Evolutionary conservation across 2,888 invertebrate species (phyloP).

Genomic region (Agonopterix subpropinquella): DNA sequence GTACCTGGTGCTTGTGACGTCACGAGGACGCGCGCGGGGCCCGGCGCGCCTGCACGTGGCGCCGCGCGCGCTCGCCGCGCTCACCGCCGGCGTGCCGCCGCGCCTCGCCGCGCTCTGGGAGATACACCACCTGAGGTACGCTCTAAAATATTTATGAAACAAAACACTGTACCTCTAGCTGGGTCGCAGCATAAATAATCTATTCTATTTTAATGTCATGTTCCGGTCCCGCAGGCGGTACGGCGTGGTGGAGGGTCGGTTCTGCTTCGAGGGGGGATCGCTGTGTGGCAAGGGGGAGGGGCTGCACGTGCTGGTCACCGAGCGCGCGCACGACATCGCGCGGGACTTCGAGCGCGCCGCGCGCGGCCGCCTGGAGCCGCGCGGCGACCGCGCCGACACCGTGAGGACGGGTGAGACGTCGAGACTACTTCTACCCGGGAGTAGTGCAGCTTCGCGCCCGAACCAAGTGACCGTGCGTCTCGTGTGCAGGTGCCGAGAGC

Average conservation of each 20-base stretch:
- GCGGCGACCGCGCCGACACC: not conserved
- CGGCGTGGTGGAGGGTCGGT: conserved; percentile 89
- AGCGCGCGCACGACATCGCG: conserved; percentile 84
- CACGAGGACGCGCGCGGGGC: conserved; percentile 33
- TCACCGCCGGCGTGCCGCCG: conserved; percentile 89
- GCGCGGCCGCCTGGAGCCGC: conserved; percentile 79
- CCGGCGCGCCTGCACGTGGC: conserved; percentile 89
- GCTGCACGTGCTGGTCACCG: conserved; percentile 84
- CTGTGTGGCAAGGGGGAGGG: conserved; percentile 90
- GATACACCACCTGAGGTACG: conserved; percentile 45
- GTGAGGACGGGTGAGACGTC: not conserved
- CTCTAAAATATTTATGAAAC: too few species aligned
- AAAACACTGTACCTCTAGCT: too few species aligned
- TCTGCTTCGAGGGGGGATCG: conserved; percentile 94
- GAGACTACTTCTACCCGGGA: conserved; percentile 23
- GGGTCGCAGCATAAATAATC: too few species aligned
- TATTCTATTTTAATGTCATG: not conserved
- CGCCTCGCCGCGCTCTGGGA: conserved; percentile 76
- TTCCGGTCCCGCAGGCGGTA: conserved; percentile 77
- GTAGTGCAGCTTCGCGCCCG: conserved; percentile 61
- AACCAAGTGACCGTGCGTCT: conserved; percentile 33
- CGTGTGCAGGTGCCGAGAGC: conserved; percentile 34
- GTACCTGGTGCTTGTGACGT: conserved; percentile 41
- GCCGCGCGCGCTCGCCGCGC: conserved; percentile 82
- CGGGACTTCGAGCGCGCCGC: conserved; percentile 81